Conservation (phyloP, 2,113 vertebrate species). For the Gavialis gangeticus region DNA sequence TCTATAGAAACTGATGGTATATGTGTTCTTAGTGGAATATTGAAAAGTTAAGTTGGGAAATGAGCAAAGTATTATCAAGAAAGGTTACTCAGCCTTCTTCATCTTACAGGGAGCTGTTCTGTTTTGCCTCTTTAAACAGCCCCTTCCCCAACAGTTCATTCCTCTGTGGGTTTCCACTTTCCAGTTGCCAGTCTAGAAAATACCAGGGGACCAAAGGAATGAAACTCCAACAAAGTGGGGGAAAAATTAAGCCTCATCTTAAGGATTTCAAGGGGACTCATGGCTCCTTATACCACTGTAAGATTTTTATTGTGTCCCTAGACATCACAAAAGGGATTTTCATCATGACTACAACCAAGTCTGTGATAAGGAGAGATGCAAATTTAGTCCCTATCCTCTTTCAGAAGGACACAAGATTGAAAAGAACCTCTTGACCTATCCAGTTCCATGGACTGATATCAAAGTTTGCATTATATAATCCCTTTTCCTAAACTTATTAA, state of each 20-base stretch:
- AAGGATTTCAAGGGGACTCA: background rate
- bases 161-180: background rate
- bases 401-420: background rate
- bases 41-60: background rate
- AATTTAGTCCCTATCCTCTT: background rate
- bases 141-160: background rate
- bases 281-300: background rate
- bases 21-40: background rate
- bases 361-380: background rate
- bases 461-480: background rate
- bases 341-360: background rate
- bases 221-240: background rate
- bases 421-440: no score
- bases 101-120: background rate
- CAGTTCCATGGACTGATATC: no score
- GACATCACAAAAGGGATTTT: background rate
- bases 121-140: background rate
- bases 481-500: background rate
- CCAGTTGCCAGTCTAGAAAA: background rate
- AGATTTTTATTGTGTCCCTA: background rate
- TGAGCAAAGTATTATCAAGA: accelerated
- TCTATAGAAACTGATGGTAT: accelerated
- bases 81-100: background rate
- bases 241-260: accelerated
- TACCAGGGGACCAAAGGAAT: background rate